Base-by-base conservation (phyloP, 2,797 vertebrate genomes). In the Lates japonicus region DNA sequence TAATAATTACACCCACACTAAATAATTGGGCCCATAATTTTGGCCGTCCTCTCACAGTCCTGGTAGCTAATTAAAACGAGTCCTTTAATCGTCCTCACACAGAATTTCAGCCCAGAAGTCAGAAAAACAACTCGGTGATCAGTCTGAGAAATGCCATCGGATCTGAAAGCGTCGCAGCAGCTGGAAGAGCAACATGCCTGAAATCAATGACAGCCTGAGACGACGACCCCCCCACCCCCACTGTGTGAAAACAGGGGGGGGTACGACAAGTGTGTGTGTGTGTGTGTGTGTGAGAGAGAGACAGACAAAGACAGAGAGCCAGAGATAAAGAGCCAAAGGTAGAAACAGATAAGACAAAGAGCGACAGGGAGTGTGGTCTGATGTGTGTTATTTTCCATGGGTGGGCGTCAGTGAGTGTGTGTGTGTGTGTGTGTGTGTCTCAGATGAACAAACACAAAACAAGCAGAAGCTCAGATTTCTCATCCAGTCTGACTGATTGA, bases 261-360 rank as follows among this genome's bases (percentile, higher is more conserved):
- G 39, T 12, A 49, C 5, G 7, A 20, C 5, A 61, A 19, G 55
- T 41, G 6, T 57, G 25, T 55, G 54, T 58, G 70, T 64, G 77
- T 17, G 29, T 9, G 64, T 39, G 52, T 20, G 48, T 0, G 9
- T 3, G 59, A 22, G 5, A 70, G 44, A 61, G 22, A 49, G 20
- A 78, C 54, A 75, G 70, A 71, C 57, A 35, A 22, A 73, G 72
- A 78, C 42, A 72, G 51, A 72, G 67, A 69, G 19, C 51, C 49
- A 65, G 12, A 86, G 78, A 82, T 70, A 82, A 73, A 84, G 67
- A 78, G 71, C 41, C 63, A 82, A 78, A 85, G 81, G 78, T 77
- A 82, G 78, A 62, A 72, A 42, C 16, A 78, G 85, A 87, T 75
- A 71, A 67, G 62, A 59, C 46, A 19, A 17, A 46, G 63, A 59